phyloP scores from a whole-genome alignment of 1,140 invertebrate genomes.

The Polypedilum pembai region DNA sequence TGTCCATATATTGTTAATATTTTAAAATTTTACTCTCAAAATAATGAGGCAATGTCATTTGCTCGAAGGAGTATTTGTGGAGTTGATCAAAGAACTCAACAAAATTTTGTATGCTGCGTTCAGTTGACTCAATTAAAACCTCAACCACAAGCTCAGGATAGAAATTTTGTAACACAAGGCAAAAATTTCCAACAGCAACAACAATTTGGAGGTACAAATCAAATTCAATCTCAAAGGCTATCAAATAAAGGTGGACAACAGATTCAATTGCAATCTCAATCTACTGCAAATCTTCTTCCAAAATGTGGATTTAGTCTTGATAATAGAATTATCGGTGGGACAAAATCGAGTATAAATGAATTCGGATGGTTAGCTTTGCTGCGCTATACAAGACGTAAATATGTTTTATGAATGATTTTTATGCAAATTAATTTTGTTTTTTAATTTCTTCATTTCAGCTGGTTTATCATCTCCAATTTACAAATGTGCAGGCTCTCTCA shows the following conservation, averaged over 20 bases:
- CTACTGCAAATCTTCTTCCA: not conserved
- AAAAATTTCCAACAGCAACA: not conserved
- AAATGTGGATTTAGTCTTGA: not conserved
- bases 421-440: not conserved
- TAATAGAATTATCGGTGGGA: not conserved
- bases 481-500: slow-evolving; percentile 53
- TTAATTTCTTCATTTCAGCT: not conserved
- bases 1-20: not conserved
- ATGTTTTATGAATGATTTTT: not conserved
- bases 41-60: not conserved
- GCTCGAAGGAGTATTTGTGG: not conserved
- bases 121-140: not conserved
- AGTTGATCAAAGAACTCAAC: not conserved
- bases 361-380: not conserved
- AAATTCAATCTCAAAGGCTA: not conserved
- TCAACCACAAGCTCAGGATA: not conserved
- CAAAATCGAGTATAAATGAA: not conserved
- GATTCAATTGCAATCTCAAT: not conserved
- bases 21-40: not conserved
- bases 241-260: not conserved
- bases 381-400: not conserved
- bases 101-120: not conserved
- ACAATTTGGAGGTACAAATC: not conserved
- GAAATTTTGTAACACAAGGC: not conserved
- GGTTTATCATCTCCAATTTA: not conserved